phyloP scores from a whole-genome alignment of 1,140 invertebrate species.

The Cotesia chilonis region DNA sequence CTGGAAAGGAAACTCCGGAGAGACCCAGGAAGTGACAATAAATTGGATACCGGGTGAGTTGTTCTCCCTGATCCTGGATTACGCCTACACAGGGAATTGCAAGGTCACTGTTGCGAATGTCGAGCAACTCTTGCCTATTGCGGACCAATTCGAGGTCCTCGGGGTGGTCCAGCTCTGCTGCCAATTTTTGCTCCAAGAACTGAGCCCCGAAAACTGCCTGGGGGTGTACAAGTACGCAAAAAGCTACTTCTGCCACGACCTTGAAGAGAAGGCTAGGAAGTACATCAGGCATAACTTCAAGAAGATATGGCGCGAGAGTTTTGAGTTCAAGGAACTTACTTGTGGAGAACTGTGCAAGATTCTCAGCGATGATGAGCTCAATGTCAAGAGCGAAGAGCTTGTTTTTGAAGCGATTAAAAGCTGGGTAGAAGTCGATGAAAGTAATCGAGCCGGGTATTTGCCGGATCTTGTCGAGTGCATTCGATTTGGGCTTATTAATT shows the following conservation, averaged over 20 bases:
- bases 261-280: constrained; percentile 74
- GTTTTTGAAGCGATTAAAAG: constrained; percentile 74
- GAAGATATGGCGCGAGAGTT: constrained; percentile 72
- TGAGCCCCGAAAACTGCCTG: constrained; percentile 81
- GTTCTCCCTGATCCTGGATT: constrained; percentile 79
- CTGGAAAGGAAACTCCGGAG: constrained; percentile 66
- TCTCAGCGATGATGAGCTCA: constrained; percentile 79
- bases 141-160: constrained; percentile 82
- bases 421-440: constrained; percentile 69
- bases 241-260: constrained; percentile 76
- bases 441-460: constrained; percentile 66
- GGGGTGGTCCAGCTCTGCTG: constrained; percentile 81
- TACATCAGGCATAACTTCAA: constrained; percentile 79
- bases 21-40: constrained; percentile 74
- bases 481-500: constrained; percentile 74
- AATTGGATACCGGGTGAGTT: constrained; percentile 75
- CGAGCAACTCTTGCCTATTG: constrained; percentile 75
- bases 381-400: constrained; percentile 74
- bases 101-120: constrained; percentile 79
- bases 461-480: constrained; percentile 71
- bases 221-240: constrained; percentile 76
- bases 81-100: constrained; percentile 80
- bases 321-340: constrained; percentile 75
- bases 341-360: constrained; percentile 75
- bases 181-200: constrained; percentile 72